Percentiles rank a stretch among this genome's conserved stretches.
Conservation (phyloP, 2,113 vertebrate genomes). For the Oreochromis aureus region DNA sequence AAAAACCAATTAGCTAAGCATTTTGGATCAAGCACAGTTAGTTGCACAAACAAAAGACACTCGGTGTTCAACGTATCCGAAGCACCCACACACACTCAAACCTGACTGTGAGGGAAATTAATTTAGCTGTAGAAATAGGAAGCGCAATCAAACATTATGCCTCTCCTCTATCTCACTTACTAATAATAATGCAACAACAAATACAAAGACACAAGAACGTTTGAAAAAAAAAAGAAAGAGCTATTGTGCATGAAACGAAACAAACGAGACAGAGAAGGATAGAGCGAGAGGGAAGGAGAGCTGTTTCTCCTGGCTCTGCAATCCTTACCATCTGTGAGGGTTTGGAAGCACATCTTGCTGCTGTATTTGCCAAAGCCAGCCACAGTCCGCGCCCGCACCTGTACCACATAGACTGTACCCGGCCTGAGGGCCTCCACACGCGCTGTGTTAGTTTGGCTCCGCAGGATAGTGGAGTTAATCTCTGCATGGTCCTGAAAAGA, state of each 20-base stretch:
- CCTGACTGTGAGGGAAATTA: conserved; percentile 36
- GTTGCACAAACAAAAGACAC: conserved; percentile 63
- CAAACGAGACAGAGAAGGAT: not conserved
- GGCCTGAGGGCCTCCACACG: conserved; percentile 86
- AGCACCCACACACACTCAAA: conserved; percentile 11
- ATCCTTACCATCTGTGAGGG: conserved; percentile 91
- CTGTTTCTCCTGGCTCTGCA: conserved; percentile 27
- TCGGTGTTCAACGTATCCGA: conserved; percentile 16
- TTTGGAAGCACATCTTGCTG: conserved; percentile 99
- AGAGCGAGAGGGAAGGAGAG: conserved; percentile 17
- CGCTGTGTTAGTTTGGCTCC: conserved; percentile 92
- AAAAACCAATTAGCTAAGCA: conserved; percentile 69
- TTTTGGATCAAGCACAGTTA: conserved; percentile 63
- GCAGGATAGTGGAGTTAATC: conserved; percentile 90
- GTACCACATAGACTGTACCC: conserved; percentile 92
- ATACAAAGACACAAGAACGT: conserved; percentile 7
- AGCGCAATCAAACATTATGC: conserved; percentile 36
- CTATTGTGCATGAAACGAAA: not conserved
- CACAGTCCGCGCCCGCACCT: conserved; percentile 94
- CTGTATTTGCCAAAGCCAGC: conserved; percentile 98
- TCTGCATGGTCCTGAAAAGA: conserved; percentile 86
- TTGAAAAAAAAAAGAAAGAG: not conserved
- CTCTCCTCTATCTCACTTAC: conserved; percentile 15
- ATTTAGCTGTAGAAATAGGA: conserved; percentile 43
- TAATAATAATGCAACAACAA: conserved; percentile 39